Conservation (phyloP, 2,888 invertebrate species). For the Mantis religiosa region DNA sequence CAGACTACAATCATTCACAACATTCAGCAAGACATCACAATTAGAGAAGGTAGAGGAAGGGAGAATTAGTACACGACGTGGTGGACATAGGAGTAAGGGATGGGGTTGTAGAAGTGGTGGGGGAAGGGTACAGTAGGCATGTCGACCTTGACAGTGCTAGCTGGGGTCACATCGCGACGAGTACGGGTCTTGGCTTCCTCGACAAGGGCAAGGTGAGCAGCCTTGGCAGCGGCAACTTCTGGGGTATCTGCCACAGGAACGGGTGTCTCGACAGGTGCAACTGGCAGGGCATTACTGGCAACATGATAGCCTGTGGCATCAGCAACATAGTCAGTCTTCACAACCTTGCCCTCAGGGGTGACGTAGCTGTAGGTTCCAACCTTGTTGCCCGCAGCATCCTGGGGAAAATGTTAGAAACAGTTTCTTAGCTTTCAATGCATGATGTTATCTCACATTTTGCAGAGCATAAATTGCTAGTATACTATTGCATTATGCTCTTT, state of each 20-base stretch:
- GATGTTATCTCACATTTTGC: too few species aligned
- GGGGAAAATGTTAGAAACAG: constrained; percentile 3
- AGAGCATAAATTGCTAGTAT: too few species aligned
- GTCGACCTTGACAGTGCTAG: constrained; percentile 15
- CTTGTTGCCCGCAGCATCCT: constrained; percentile 45
- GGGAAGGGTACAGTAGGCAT: constrained; percentile 19
- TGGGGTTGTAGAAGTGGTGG: constrained; percentile 22
- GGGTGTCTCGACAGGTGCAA: constrained; percentile 35
- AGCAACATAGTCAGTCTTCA: constrained; percentile 46
- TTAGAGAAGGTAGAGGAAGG: background rate
- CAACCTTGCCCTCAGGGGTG: constrained; percentile 46
- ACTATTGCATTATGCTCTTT: too few species aligned
- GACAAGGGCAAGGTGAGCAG: constrained; percentile 41
- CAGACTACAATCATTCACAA: background rate
- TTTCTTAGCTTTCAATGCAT: background rate
- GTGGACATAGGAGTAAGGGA: constrained; percentile 6
- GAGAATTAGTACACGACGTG: background rate
- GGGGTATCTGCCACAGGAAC: constrained; percentile 35
- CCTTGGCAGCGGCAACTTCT: constrained; percentile 46
- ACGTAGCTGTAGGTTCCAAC: constrained; percentile 47
- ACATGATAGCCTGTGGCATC: constrained; percentile 46
- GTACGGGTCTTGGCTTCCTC: constrained; percentile 22
- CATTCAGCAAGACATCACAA: background rate
- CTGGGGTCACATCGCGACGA: constrained; percentile 27
- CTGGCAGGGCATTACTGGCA: constrained; percentile 45